phyloP scores from a whole-genome alignment of 2,888 invertebrate genomes.

The Drosophila flavopinicola region DNA sequence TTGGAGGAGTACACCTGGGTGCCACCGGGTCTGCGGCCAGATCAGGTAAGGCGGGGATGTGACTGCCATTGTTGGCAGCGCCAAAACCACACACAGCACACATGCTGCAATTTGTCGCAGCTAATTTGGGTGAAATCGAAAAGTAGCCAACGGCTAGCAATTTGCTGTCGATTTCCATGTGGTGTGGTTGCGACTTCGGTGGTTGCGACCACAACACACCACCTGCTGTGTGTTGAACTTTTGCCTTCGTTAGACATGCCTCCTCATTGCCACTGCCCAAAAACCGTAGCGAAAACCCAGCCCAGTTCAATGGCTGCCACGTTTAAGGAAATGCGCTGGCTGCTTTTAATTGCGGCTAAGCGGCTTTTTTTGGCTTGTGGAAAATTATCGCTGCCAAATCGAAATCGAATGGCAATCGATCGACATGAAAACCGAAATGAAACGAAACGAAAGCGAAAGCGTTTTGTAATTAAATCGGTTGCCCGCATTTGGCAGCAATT shows the following conservation, averaged over 20 bases:
- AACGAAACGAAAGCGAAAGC: conserved; percentile 57
- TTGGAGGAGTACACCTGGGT: conserved; percentile 99
- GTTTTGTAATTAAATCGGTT: conserved; percentile 55
- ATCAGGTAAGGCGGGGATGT: conserved; percentile 89
- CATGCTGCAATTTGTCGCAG: conserved; percentile 63
- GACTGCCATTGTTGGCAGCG: conserved; percentile 6
- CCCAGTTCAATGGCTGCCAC: conserved; percentile 64
- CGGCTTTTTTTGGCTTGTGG: conserved; percentile 30
- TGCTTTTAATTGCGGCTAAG: conserved; percentile 50
- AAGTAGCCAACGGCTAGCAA: conserved; percentile 34
- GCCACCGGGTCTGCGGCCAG: conserved; percentile 97
- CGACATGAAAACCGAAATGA: too few relatives aligned
- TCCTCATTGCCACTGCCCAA: conserved; percentile 22
- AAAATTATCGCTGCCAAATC: conserved; percentile 68
- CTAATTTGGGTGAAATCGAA: conserved; percentile 69
- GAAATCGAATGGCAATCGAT: conserved; percentile 38
- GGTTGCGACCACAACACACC: conserved; percentile 19
- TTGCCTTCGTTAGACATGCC: conserved; percentile 30
- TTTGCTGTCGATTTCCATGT: conserved; percentile 32
- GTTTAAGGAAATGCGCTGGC: conserved; percentile 67
- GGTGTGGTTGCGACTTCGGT: neutral
- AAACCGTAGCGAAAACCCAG: conserved; percentile 12
- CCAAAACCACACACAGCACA: conserved; percentile 26
- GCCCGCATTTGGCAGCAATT: conserved; percentile 68
- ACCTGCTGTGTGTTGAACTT: conserved; percentile 52